Percentiles rank a stretch among this genome's conserved stretches.
Evolutionary conservation across 37 sponge, comb jelly and placozoan species (phyloP).

Genomic region (Axinella damicornis): DNA sequence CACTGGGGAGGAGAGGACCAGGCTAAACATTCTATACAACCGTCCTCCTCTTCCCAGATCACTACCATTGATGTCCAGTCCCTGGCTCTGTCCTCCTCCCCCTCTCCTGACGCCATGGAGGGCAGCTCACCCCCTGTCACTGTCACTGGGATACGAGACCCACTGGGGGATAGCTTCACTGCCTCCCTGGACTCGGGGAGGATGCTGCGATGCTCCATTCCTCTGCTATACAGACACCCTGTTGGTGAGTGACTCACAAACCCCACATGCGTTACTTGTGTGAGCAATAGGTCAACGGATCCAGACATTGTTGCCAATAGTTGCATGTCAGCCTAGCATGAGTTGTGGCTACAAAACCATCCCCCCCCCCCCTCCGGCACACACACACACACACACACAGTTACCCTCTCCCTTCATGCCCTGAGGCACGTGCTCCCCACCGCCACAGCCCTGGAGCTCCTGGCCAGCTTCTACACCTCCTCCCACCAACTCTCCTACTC

Average conservation of each 20-base stretch:
- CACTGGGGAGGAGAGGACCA: no score
- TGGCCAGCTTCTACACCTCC: conserved; percentile 34
- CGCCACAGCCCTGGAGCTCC: neutral
- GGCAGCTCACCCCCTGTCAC: neutral
- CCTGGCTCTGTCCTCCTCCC: neutral
- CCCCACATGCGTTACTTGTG: no score
- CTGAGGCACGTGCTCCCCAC: conserved; percentile 31
- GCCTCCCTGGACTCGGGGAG: conserved; percentile 1
- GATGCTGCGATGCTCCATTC: conserved; percentile 35
- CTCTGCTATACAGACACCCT: conserved; percentile 31
- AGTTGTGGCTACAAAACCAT: neutral
- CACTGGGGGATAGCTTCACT: conserved; percentile 32
- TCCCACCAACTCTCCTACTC: conserved; percentile 13
- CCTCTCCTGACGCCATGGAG: neutral
- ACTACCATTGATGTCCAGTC: neutral
- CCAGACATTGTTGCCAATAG: no score
- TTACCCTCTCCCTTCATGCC: conserved; percentile 40
- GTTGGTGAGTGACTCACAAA: conserved; percentile 19
- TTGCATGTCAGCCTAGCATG: neutral
- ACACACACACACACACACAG: neutral
- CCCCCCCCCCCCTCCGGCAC: conserved; percentile 9
- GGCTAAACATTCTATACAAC: neutral
- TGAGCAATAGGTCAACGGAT: no score
- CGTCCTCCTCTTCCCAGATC: neutral
- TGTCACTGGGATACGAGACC: neutral